phyloP scores from a whole-genome alignment of 2,888 invertebrate genomes.

The Atherix ibis region DNA sequence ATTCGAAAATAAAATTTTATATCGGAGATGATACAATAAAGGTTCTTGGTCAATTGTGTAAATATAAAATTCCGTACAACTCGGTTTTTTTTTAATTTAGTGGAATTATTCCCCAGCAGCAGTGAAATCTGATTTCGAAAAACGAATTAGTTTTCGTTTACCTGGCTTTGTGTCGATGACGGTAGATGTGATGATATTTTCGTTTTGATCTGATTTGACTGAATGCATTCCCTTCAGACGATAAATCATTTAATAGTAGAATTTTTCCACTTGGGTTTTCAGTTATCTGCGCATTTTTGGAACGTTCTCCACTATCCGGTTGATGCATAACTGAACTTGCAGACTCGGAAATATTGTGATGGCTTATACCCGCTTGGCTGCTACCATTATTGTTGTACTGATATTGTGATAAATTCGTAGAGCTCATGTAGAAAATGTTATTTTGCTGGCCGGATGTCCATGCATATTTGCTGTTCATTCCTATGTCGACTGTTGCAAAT shows the following conservation, averaged over 20 bases:
- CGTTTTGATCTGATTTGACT: conserved; percentile 4
- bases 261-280: neutral
- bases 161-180: conserved; percentile 7
- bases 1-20: too few relatives aligned
- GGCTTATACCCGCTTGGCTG: neutral
- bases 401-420: neutral
- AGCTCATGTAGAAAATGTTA: neutral
- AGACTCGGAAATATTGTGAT: neutral
- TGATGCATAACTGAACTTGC: neutral
- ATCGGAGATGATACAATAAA: too few relatives aligned
- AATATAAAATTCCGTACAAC: too few relatives aligned
- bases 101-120: too few relatives aligned
- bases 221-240: neutral
- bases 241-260: too few relatives aligned
- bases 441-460: neutral
- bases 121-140: too few relatives aligned
- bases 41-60: too few relatives aligned
- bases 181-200: conserved; percentile 5
- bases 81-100: too few relatives aligned
- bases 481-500: conserved; percentile 11
- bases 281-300: neutral
- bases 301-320: neutral
- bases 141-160: too few relatives aligned
- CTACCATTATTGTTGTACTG: neutral
- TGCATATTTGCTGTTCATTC: neutral